A percentile compares a stretch with the other conserved stretches of the same genome.
Conservation (phyloP, 64 coral and sea anemone genomes). For the Stichodactyla helianthus region DNA sequence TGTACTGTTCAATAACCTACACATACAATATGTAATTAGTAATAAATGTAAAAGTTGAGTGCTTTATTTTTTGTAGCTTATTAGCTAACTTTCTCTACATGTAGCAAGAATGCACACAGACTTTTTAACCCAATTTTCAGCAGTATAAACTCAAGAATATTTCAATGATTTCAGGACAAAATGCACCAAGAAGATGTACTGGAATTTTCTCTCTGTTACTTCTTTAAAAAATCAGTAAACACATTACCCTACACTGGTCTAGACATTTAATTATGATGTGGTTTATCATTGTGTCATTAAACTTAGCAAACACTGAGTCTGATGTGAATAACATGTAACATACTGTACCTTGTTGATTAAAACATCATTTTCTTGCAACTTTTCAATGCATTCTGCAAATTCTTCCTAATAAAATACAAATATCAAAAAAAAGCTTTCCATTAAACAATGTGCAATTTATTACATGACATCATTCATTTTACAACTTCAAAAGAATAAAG, state of each 20-base stretch:
- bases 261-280: too few relatives aligned
- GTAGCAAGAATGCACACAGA: not conserved
- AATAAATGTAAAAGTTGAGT: too few relatives aligned
- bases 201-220: too few relatives aligned
- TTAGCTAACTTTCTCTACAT: not conserved
- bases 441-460: too few relatives aligned
- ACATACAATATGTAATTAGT: not conserved
- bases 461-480: too few relatives aligned
- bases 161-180: not conserved
- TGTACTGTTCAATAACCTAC: constrained; percentile 71
- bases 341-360: constrained; percentile 56
- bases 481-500: too few relatives aligned
- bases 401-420: constrained; percentile 42
- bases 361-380: constrained; percentile 56
- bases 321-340: not conserved
- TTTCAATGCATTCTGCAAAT: constrained; percentile 63
- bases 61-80: too few relatives aligned
- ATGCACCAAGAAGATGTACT: not conserved
- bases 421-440: not conserved
- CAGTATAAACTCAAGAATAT: not conserved
- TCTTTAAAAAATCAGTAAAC: too few relatives aligned
- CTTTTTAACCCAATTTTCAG: not conserved
- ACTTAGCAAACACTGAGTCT: not conserved
- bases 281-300: too few relatives aligned
- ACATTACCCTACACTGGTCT: too few relatives aligned